phyloP scores from a whole-genome alignment of 2,888 invertebrate genomes.

The Ornithoptera alexandrae region DNA sequence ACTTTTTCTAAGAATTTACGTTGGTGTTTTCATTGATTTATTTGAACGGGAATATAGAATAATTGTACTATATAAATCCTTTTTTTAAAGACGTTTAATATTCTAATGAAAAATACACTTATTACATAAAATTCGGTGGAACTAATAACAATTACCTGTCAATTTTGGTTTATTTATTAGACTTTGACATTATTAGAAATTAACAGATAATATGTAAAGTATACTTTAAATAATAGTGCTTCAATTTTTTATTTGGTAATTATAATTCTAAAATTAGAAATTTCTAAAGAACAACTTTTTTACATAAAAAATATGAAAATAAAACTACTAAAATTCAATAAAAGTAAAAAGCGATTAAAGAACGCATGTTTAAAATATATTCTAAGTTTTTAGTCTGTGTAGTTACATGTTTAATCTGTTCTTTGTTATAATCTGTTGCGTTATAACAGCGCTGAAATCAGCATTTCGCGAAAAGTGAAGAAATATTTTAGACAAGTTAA shows the following conservation, averaged over 20 bases:
- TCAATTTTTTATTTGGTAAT: no score
- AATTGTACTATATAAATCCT: not conserved
- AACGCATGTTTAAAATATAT: not conserved
- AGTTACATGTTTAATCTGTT: slow-evolving; percentile 6
- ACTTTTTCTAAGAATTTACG: not conserved
- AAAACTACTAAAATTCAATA: not conserved
- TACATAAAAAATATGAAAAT: not conserved
- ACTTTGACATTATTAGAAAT: slow-evolving; percentile 6
- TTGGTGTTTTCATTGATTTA: not conserved
- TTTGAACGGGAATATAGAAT: not conserved
- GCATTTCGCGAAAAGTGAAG: slow-evolving; percentile 30
- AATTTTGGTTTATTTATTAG: slow-evolving; percentile 1
- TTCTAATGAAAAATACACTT: no score
- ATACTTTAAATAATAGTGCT: no score
- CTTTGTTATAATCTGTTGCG: slow-evolving; percentile 16
- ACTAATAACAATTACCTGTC: not conserved
- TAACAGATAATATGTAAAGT: no score
- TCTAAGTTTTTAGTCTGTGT: not conserved
- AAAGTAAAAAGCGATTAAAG: no score
- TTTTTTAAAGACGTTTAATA: not conserved
- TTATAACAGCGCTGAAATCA: slow-evolving; percentile 30
- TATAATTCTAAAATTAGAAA: no score
- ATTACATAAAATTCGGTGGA: not conserved
- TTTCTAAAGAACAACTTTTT: no score
- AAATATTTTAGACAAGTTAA: slow-evolving; percentile 29